Conservation (phyloP, 2,113 vertebrate genomes). For the Campylomormyrus numenius region DNA sequence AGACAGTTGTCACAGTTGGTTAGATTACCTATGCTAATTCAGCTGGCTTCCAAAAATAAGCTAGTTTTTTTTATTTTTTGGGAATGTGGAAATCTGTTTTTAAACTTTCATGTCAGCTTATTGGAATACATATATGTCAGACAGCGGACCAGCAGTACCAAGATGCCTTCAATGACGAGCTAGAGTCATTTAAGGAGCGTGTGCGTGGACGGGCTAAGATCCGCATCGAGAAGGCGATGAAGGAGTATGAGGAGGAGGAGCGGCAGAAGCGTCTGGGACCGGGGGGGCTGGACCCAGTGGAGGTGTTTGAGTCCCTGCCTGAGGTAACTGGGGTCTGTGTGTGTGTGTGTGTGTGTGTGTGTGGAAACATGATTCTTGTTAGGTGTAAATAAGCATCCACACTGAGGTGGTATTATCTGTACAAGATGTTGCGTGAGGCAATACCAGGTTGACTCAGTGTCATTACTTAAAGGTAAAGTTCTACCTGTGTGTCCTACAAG, state of each 20-base stretch:
- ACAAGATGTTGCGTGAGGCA: not conserved
- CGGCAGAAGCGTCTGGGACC: slow-evolving; percentile 77
- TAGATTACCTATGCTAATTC: not conserved
- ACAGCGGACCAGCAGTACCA: slow-evolving; percentile 87
- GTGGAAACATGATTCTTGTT: too few relatives aligned
- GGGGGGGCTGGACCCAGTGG: slow-evolving; percentile 81
- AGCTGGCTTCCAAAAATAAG: not conserved
- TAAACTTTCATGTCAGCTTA: not conserved
- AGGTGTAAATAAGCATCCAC: not conserved
- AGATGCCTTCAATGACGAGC: slow-evolving; percentile 87
- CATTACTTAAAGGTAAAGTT: not conserved
- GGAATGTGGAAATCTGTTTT: not conserved
- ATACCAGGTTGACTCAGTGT: not conserved
- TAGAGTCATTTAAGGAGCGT: slow-evolving; percentile 82
- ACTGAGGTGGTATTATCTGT: not conserved
- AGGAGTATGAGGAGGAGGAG: slow-evolving; percentile 86
- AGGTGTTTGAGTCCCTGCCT: slow-evolving; percentile 82
- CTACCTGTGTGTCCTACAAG: not conserved
- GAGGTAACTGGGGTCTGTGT: slow-evolving; percentile 41
- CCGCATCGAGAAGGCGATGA: slow-evolving; percentile 82
- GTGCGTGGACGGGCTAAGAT: slow-evolving; percentile 79
- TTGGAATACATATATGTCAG: slow-evolving; percentile 44
- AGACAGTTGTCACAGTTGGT: not conserved
- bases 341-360: not conserved
- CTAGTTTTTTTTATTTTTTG: not conserved